A percentile compares a stretch with the other conserved stretches of the same genome.
Conservation (phyloP, 2,888 invertebrate genomes). For the Volucella zonaria region DNA sequence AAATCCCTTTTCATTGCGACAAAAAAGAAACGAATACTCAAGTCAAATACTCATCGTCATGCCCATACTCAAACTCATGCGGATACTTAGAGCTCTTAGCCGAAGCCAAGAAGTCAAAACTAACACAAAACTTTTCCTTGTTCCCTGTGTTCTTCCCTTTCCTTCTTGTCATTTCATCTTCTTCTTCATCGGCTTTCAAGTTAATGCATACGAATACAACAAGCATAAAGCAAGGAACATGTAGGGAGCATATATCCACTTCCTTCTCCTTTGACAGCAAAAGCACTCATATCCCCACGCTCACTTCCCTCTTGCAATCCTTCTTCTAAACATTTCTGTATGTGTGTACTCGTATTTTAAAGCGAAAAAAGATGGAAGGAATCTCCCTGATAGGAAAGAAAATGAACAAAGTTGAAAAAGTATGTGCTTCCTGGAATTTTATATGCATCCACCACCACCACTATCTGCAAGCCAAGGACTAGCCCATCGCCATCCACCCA, state of each 20-base stretch:
- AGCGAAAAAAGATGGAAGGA: slow-evolving; percentile 58
- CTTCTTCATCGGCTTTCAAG: slow-evolving; percentile 62
- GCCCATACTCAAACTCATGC: background rate
- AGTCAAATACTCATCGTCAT: slow-evolving; percentile 8
- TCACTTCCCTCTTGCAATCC: background rate
- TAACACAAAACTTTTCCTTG: slow-evolving; percentile 21
- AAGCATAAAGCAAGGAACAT: too few relatives aligned
- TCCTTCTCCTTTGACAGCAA: slow-evolving; percentile 55
- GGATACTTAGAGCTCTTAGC: background rate
- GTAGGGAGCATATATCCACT: slow-evolving; percentile 38
- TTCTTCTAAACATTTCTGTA: background rate
- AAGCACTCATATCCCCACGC: slow-evolving; percentile 15
- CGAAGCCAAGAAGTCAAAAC: slow-evolving; percentile 32
- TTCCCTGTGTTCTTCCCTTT: background rate
- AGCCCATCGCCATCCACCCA: slow-evolving; percentile 41
- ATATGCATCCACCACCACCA: slow-evolving; percentile 54
- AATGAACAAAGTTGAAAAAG: slow-evolving; percentile 27
- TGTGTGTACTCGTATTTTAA: slow-evolving; percentile 61
- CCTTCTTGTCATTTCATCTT: slow-evolving; percentile 13
- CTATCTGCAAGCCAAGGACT: background rate
- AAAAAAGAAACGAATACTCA: slow-evolving; percentile 20
- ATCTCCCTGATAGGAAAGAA: slow-evolving; percentile 33
- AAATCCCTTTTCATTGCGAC: slow-evolving; percentile 1
- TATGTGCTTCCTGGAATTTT: slow-evolving; percentile 70
- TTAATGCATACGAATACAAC: slow-evolving; percentile 41